phyloP scores from a whole-genome alignment of 2,797 vertebrate species.

The Galago senegalensis region DNA sequence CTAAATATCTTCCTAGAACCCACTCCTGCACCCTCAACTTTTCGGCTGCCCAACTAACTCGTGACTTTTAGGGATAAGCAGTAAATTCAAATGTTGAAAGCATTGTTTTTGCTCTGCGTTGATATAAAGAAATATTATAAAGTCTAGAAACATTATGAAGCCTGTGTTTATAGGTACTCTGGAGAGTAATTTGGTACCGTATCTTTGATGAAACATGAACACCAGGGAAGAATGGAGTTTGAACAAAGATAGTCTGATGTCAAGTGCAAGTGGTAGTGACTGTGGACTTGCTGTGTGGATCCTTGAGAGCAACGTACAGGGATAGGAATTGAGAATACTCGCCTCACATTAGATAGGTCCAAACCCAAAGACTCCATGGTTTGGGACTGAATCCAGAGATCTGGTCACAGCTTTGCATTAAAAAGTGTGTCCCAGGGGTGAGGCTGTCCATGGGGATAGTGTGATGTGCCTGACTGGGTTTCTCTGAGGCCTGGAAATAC shows the following conservation, averaged over 20 bases:
- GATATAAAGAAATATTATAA: neutral
- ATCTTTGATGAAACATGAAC: conserved; percentile 19
- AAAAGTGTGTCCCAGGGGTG: neutral
- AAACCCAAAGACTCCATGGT: neutral
- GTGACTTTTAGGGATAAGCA: conserved; percentile 19
- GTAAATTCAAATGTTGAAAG: conserved; percentile 13
- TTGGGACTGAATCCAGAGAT: neutral
- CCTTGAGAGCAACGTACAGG: neutral
- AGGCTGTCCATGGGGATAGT: neutral
- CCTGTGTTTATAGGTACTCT: neutral
- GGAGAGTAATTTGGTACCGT: neutral
- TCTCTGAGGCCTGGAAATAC: neutral
- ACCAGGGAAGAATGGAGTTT: neutral
- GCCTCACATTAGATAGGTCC: neutral
- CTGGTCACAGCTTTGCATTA: neutral
- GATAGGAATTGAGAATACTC: neutral
- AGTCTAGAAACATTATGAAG: neutral
- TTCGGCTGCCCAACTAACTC: neutral
- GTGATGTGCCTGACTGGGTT: neutral
- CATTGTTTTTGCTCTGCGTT: neutral
- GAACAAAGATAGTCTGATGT: neutral
- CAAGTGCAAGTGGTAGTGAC: neutral
- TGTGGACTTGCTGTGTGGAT: neutral
- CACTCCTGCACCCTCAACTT: neutral
- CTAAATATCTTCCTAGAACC: neutral